Percentiles rank a stretch among this genome's conserved stretches.
These are phyloP conservation scores for Falco concolor DNA, from an alignment of 2,797 vertebrate genomes.

Conservation along the genomic window DNA sequence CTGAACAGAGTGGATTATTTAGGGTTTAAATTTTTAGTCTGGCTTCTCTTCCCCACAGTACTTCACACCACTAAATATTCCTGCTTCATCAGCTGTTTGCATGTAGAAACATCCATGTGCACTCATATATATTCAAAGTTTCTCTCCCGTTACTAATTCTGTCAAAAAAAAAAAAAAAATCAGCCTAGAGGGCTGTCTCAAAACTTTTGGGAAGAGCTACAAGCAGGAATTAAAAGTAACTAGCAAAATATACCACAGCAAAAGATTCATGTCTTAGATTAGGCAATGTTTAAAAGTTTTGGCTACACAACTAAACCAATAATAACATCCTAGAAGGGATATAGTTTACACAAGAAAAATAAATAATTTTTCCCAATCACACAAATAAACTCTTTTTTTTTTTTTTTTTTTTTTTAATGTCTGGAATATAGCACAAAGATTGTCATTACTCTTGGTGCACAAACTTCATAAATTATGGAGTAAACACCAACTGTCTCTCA, in stretches of 20 bases:
- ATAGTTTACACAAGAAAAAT: neutral
- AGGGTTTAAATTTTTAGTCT: neutral
- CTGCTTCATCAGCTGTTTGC: neutral
- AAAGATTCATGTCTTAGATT: neutral
- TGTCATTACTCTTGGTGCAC: neutral
- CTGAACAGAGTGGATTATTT: neutral
- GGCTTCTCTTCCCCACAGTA: neutral
- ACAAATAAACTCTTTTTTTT: neutral
- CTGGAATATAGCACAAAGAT: neutral
- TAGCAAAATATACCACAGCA: neutral
- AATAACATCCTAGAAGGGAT: neutral
- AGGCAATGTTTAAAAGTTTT: neutral
- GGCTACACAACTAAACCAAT: neutral
- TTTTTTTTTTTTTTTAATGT: no score
- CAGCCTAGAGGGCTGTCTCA: neutral
- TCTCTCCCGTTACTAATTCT: neutral
- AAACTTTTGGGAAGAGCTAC: neutral
- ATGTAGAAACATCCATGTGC: neutral
- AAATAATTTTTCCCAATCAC: neutral
- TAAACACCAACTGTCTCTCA: neutral
- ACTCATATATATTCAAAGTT: neutral
- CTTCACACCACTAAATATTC: neutral
- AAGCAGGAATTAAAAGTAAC: neutral
- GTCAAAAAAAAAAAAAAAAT: neutral
- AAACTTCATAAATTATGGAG: neutral